Evolutionary conservation across 2,888 invertebrate species (phyloP).

Genomic region (Cerastis rubricosa): DNA sequence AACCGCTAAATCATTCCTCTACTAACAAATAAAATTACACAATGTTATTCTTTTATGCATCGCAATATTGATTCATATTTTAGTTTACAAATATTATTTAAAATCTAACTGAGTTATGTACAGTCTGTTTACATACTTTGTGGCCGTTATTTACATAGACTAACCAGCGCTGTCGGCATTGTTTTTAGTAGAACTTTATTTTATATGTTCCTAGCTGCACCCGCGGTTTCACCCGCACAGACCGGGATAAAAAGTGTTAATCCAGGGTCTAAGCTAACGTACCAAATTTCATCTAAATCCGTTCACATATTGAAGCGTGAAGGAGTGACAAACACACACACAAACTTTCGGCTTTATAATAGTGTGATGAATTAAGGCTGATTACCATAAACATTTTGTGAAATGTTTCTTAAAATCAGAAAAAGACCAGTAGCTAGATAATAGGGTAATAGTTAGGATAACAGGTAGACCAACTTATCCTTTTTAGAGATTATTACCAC

Average conservation of each 20-base stretch:
- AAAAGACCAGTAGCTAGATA: not conserved
- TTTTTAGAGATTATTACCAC: too few relatives aligned
- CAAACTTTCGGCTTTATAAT: too few relatives aligned
- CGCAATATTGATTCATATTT: not conserved
- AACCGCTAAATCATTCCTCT: not conserved
- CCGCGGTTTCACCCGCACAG: too few relatives aligned
- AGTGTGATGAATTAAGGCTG: too few relatives aligned
- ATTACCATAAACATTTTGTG: not conserved
- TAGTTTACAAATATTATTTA: constrained; percentile 8
- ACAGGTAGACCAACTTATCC: too few relatives aligned
- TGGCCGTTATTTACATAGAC: constrained; percentile 10
- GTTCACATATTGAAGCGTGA: too few relatives aligned
- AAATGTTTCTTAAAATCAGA: not conserved
- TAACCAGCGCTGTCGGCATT: not conserved
- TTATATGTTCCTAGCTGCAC: too few relatives aligned
- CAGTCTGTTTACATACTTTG: constrained; percentile 22
- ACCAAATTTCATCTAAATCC: too few relatives aligned
- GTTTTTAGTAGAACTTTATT: constrained; percentile 19
- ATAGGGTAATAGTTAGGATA: too few relatives aligned
- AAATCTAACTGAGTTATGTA: not conserved
- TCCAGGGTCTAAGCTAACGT: too few relatives aligned
- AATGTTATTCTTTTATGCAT: not conserved
- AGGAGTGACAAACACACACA: too few relatives aligned
- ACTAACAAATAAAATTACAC: not conserved
- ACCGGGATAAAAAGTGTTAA: too few relatives aligned